Conservation (phyloP, 2,888 invertebrate genomes). For the Drosophila fulvimacula region DNA sequence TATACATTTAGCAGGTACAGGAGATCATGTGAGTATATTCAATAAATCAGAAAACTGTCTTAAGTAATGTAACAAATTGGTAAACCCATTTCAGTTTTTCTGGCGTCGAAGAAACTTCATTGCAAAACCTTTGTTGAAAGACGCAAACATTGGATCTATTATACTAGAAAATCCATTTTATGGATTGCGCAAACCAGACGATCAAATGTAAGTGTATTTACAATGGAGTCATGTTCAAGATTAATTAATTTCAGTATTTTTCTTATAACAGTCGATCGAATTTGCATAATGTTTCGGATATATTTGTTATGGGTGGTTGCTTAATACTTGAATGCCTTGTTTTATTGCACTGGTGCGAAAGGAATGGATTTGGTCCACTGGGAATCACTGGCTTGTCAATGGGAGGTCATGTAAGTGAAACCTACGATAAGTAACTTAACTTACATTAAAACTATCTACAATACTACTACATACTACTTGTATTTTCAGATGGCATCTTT, state of each 20-base stretch:
- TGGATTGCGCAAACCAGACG: conserved; percentile 93
- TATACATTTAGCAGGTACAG: conserved; percentile 98
- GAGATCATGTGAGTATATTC: conserved; percentile 89
- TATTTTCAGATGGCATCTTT: conserved; percentile 97
- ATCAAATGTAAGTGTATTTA: conserved; percentile 89
- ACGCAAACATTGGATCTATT: conserved; percentile 95
- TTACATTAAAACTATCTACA: no score
- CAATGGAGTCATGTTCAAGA: background rate
- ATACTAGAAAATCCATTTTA: conserved; percentile 99
- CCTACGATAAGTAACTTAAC: no score
- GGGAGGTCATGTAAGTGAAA: conserved; percentile 95
- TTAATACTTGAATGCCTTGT: conserved; percentile 96
- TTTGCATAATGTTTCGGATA: conserved; percentile 97
- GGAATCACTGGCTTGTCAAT: conserved; percentile 98
- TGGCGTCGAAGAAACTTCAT: conserved; percentile 95
- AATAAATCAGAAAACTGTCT: background rate
- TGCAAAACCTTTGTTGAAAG: conserved; percentile 95
- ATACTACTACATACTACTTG: no score
- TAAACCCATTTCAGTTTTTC: conserved; percentile 88
- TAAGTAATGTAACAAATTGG: background rate
- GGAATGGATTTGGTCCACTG: conserved; percentile 95
- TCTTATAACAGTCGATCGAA: conserved; percentile 90
- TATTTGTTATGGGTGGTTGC: conserved; percentile 99
- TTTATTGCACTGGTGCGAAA: conserved; percentile 96
- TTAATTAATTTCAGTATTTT: background rate